Conservation (phyloP, 2,113 vertebrate species). For the Grus americana region DNA sequence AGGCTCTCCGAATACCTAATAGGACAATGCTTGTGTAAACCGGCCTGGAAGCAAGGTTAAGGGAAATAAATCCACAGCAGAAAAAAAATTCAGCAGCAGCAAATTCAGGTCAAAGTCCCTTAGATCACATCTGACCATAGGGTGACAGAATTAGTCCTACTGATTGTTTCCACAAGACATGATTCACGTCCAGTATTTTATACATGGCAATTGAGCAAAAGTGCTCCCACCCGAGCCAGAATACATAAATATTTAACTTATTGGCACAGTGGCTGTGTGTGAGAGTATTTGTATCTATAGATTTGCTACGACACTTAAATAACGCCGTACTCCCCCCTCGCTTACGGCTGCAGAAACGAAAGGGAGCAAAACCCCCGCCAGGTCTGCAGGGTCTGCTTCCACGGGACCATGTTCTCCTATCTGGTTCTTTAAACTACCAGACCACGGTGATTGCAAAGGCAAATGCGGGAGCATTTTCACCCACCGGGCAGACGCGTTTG, state of each 20-base stretch:
- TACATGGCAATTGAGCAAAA: not conserved
- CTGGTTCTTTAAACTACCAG: not conserved
- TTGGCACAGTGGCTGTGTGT: not conserved
- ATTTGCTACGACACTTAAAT: not conserved
- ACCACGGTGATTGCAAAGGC: not conserved
- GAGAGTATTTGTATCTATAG: not conserved
- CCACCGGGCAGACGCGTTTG: not conserved
- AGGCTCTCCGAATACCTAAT: conserved; percentile 13
- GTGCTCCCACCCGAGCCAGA: not conserved
- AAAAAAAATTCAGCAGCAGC: not conserved
- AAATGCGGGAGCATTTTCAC: not conserved
- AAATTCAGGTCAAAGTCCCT: not conserved
- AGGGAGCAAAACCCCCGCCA: not conserved
- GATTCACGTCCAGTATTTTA: not conserved
- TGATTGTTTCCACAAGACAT: not conserved
- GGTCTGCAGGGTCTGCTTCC: not conserved
- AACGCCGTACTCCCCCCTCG: not conserved
- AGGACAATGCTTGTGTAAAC: not conserved
- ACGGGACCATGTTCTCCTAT: no score
- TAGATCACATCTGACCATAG: not conserved
- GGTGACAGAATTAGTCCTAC: not conserved
- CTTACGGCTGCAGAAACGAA: not conserved
- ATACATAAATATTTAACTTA: not conserved
- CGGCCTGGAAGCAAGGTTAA: not conserved
- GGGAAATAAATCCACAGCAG: not conserved